Conservation (phyloP, 1,140 invertebrate species). For the Macrocentrus cingulum region DNA sequence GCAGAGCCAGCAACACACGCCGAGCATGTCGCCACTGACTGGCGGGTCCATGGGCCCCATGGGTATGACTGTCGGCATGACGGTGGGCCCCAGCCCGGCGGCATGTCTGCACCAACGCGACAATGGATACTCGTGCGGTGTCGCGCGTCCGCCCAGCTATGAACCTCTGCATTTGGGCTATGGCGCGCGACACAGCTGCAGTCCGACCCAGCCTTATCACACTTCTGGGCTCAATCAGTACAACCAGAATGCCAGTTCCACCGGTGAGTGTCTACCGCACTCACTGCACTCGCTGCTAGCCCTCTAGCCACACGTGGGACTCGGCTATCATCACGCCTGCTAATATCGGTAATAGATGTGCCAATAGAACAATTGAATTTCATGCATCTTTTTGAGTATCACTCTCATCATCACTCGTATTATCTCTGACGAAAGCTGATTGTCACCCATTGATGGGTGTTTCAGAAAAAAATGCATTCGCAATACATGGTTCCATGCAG, state of each 20-base stretch:
- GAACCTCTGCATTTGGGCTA: constrained; percentile 70
- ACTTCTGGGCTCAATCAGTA: constrained; percentile 64
- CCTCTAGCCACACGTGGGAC: constrained; percentile 57
- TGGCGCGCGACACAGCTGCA: constrained; percentile 66
- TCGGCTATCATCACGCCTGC: constrained; percentile 39
- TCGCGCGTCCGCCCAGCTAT: constrained; percentile 63
- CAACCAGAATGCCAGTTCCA: constrained; percentile 64
- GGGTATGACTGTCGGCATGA: constrained; percentile 58
- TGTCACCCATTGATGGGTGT: no score
- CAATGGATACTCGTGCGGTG: constrained; percentile 66
- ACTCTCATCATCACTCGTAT: neutral
- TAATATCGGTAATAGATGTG: constrained; percentile 30
- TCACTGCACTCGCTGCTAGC: constrained; percentile 61
- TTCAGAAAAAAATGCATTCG: no score
- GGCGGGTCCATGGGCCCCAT: constrained; percentile 58
- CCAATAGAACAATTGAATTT: neutral
- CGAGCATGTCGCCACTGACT: constrained; percentile 52
- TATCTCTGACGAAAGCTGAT: no score
- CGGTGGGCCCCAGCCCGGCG: constrained; percentile 60
- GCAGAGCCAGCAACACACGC: constrained; percentile 47
- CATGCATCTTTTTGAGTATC: neutral
- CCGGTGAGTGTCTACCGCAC: constrained; percentile 63
- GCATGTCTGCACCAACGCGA: constrained; percentile 71
- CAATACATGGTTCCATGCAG: no score
- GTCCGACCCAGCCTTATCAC: constrained; percentile 68